Evolutionary conservation across 2,113 vertebrate species (phyloP), one percentile per base, ranked within the genome.

Genomic region (Callithrix jacchus): DNA sequence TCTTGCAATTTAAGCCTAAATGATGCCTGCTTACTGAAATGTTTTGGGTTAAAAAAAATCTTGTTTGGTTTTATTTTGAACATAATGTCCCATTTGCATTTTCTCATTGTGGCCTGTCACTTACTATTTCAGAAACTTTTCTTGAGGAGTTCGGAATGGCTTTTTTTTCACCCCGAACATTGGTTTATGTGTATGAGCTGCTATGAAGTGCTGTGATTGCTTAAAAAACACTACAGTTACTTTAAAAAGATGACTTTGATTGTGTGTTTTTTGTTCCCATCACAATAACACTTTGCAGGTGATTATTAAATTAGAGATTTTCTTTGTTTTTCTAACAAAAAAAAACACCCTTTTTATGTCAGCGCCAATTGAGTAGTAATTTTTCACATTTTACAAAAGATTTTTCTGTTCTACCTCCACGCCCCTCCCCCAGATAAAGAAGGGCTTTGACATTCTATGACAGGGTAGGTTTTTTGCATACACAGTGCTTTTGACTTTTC

Each of bases 281-380:
- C 99, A 99, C 99, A 99, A 99, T 99, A 98, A 99, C 99, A 98
- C 98, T 99, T 99, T 99, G 99, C 99, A 99, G 99, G 99, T 99
- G 99, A 99, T 99, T 99, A 99, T 99, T 99, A 99, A 99, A 99
- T 99, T 99, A 99, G 99, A 99, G 99, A 99, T 99, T 99, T 99
- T 98, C 98, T 99, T 99, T 99, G 99, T 99, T 99, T 99, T 99
- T 99, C 99, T 98, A 98, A 98, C 98, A 98, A 98, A 99, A 98
- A 98, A 99, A 95, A 98, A 98, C 98, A 95, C 98, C 98, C 98
- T 99, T 99, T 99, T 99, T 99, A 99, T 99, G 99, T 99, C 99
- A 99, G 99, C 98, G 98, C 98, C 99, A 99, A 99, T 99, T 99
- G 97, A 98, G 98, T 99, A 99, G 99, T 99, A 99, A 99, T 99